Conservation (phyloP, 2,888 invertebrate genomes). For the Plagodis pulveraria region DNA sequence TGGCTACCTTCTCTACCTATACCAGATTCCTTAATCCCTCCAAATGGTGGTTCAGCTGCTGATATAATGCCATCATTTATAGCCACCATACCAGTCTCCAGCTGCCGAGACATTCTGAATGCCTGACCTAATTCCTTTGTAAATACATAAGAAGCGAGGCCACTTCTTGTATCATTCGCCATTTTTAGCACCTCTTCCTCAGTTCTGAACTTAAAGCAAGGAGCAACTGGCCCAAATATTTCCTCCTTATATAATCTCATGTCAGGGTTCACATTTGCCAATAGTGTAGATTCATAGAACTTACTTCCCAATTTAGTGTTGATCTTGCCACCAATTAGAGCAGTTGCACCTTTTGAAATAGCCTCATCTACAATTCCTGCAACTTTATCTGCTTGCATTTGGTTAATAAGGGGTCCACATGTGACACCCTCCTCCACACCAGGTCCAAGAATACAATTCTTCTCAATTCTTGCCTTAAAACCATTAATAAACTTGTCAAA, state of each 20-base stretch:
- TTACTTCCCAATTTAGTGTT: constrained; percentile 88
- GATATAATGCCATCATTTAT: constrained; percentile 98
- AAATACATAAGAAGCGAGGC: constrained; percentile 98
- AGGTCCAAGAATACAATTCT: constrained; percentile 91
- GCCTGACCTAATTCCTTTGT: constrained; percentile 95
- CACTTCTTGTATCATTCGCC: constrained; percentile 93
- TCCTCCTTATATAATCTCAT: constrained; percentile 95
- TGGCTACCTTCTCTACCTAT: constrained; percentile 97
- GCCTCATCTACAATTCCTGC: constrained; percentile 94
- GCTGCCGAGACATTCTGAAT: constrained; percentile 93
- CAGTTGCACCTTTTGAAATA: constrained; percentile 91
- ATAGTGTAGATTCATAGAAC: constrained; percentile 95
- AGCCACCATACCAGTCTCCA: constrained; percentile 98
- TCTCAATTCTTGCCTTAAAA: constrained; percentile 87
- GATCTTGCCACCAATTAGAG: constrained; percentile 91
- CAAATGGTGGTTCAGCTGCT: constrained; percentile 96
- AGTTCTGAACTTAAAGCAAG: constrained; percentile 92
- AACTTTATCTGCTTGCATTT: constrained; percentile 93
- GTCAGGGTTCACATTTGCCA: constrained; percentile 90
- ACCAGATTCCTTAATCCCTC: constrained; percentile 98
- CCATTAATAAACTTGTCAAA: constrained; percentile 92
- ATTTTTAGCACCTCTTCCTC: constrained; percentile 94
- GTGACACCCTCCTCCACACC: constrained; percentile 90
- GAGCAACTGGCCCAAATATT: constrained; percentile 97
- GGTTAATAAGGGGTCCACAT: constrained; percentile 96